phyloP scores from a whole-genome alignment of 64 coral and sea anemone species.

The Stichodactyla mertensii region DNA sequence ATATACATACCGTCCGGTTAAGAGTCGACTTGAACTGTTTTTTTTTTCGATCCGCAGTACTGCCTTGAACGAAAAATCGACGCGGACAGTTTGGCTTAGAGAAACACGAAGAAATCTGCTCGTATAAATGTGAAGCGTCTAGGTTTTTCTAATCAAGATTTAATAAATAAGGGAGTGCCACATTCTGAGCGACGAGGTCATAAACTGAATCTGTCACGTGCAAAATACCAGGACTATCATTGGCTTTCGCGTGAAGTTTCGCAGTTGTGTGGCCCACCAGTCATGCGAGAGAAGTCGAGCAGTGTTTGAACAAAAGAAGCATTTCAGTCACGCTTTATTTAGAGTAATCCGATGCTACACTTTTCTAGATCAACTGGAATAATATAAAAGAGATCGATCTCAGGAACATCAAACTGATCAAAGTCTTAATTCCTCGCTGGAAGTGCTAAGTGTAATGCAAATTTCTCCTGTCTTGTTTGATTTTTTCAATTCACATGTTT shows the following conservation, averaged over 20 bases:
- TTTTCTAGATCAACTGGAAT: not conserved
- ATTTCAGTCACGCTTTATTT: not conserved
- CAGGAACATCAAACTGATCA: not conserved
- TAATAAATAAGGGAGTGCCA: slow-evolving; percentile 5
- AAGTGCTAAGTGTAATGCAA: not conserved
- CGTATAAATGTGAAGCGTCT: not conserved
- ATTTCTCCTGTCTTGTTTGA: not conserved
- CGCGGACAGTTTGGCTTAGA: not conserved
- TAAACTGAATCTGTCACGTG: not conserved
- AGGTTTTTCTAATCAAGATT: not conserved
- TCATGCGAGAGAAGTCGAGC: not conserved
- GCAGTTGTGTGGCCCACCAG: not conserved
- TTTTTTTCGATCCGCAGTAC: not conserved
- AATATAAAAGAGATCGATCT: too few species aligned
- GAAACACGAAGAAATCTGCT: not conserved
- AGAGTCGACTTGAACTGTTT: not conserved
- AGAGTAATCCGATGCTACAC: not conserved
- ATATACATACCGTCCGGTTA: not conserved
- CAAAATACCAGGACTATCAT: not conserved
- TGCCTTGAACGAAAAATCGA: not conserved
- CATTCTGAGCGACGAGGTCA: slow-evolving; percentile 6
- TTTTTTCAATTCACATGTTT: not conserved
- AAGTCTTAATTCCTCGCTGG: not conserved
- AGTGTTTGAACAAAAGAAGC: not conserved
- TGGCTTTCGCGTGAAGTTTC: not conserved